Conservation (phyloP, 1,140 invertebrate genomes). For the Yoshiicerus persimilis region DNA sequence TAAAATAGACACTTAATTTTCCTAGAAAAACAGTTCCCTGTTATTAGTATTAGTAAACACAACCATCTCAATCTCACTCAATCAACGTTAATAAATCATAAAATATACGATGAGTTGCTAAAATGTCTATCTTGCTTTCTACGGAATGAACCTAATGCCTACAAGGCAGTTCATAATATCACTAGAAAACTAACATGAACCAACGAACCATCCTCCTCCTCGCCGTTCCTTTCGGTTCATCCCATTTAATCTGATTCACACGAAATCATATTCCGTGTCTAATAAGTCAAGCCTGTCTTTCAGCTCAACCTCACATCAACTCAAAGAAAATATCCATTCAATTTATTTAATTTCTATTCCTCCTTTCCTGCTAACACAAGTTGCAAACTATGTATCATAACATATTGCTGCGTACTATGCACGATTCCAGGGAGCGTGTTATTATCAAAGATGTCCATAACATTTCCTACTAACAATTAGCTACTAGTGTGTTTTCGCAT, state of each 20-base stretch:
- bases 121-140: neutral
- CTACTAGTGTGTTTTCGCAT: neutral
- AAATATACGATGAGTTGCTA: neutral
- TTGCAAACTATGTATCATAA: too few relatives aligned
- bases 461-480: neutral
- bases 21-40: neutral
- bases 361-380: too few relatives aligned
- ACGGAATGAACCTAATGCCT: neutral
- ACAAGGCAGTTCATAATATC: neutral
- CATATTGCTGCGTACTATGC: too few relatives aligned
- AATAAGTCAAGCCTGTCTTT: neutral
- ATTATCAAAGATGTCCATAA: too few relatives aligned
- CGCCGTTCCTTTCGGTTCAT: slow-evolving; percentile 15
- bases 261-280: slow-evolving; percentile 21
- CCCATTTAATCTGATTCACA: slow-evolving; percentile 37
- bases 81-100: neutral
- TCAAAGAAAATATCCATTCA: neutral
- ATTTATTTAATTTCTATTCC: neutral
- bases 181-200: too few relatives aligned
- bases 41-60: neutral
- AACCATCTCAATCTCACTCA: neutral
- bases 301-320: neutral
- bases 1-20: neutral
- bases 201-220: neutral
- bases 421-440: too few relatives aligned